Percentiles rank a stretch among this genome's conserved stretches.
Conservation (phyloP, 1,140 invertebrate species). For the Trigoniulus corallinus region DNA sequence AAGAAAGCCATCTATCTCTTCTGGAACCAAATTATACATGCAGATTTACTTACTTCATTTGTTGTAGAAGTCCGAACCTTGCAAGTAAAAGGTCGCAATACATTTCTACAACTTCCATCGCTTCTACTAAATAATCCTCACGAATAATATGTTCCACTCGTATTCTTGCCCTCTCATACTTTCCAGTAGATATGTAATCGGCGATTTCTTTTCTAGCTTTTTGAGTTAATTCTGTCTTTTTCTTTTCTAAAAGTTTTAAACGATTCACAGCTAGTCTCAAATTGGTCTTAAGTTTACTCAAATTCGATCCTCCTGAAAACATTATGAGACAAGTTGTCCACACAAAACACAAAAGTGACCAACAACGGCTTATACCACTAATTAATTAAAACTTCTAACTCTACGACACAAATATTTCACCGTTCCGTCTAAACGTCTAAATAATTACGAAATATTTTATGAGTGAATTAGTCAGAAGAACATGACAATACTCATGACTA, state of each 20-base stretch:
- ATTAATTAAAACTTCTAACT: no score
- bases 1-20: neutral
- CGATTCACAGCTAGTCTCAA: constrained; percentile 78
- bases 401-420: no score
- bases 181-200: constrained; percentile 78
- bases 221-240: constrained; percentile 90
- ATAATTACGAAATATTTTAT: no score
- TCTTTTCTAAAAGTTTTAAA: constrained; percentile 90
- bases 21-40: neutral
- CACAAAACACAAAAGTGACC: no score
- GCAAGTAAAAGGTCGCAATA: constrained; percentile 96
- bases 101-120: constrained; percentile 98
- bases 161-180: constrained; percentile 84
- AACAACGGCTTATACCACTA: no score
- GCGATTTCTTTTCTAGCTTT: constrained; percentile 96
- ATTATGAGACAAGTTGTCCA: constrained; percentile 33
- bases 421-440: no score
- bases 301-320: constrained; percentile 77
- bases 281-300: constrained; percentile 93
- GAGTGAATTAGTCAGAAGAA: no score
- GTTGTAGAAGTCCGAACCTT: constrained; percentile 88
- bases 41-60: constrained; percentile 63
- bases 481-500: no score
- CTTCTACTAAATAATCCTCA: constrained; percentile 97
- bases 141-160: constrained; percentile 96